Base-by-base conservation (phyloP, 2,797 vertebrate genomes). In the Enoplosus armatus region DNA sequence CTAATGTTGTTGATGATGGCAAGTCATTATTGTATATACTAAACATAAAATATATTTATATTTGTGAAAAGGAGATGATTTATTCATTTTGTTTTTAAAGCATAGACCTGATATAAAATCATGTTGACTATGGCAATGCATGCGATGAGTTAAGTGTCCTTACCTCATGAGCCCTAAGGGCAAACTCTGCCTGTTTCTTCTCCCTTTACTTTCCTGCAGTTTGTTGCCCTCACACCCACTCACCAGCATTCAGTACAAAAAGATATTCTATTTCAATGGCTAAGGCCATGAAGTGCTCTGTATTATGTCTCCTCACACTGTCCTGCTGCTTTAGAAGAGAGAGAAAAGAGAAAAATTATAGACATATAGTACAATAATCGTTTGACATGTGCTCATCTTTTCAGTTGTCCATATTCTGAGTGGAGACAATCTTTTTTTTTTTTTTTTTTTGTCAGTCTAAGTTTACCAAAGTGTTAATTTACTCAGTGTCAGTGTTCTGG, bases 1-100 rank as follows among this genome's bases (percentile, higher is more conserved):
- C 88, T 91, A 91, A 89, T 91, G 90, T 87, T 86, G 85, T 85
- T 89, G 86, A 92, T 80, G 85, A 93, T 90, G 92, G 92, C 84
- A 79, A 85, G 91, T 91, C 84, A 92, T 92, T 93, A 93, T 90
- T 96, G 94, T 95, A 95, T 66, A 96, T 96, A 94, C 85, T 85
- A 93, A 94, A 94, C 93, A 94, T 92, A 93, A 95, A 95, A 95
- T 95, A 95, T 95, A 95, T 96, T 95, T 96, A 95, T 96, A 96
- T 96, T 95, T 95, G 95, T 95, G 92, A 94, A 95, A 91, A 93
- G 81, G 89, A 94, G 90, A 95, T 88, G 90, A 92, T 95, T 93
- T 95, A 94, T 93, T 94, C 86, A 39, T 91, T 90, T 93, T 91
- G 87, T 87, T 93, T 94, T 91, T 62, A 75, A 89, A 90, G 87